phyloP scores from a whole-genome alignment of 2,888 invertebrate species.

The Nomada fucata region DNA sequence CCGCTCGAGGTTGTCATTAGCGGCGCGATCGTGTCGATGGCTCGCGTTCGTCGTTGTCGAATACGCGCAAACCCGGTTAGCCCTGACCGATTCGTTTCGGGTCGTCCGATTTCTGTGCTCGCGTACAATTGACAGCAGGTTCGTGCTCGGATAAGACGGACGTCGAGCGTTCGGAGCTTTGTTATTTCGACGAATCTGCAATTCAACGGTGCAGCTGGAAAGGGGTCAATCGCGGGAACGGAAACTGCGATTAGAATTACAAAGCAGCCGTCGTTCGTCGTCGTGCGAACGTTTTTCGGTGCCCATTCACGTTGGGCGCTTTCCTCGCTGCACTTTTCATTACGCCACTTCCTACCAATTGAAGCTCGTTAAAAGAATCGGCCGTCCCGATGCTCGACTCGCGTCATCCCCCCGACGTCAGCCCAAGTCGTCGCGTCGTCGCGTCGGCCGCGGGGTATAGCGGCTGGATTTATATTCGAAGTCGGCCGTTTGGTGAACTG shows the following conservation, averaged over 20 bases:
- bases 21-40: neutral
- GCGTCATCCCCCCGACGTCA: slow-evolving; percentile 9
- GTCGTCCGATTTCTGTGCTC: neutral
- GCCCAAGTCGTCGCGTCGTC: neutral
- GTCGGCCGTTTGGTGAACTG: neutral
- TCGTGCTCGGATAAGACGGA: neutral
- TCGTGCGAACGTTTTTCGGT: slow-evolving; percentile 15
- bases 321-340: slow-evolving; percentile 33
- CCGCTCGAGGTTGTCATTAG: neutral
- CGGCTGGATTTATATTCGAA: neutral
- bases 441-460: neutral
- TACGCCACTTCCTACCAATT: slow-evolving; percentile 63
- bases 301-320: slow-evolving; percentile 41
- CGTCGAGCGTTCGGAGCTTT: slow-evolving; percentile 11
- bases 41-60: neutral
- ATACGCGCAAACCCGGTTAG: neutral
- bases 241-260: slow-evolving; percentile 56
- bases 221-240: slow-evolving; percentile 41
- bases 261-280: slow-evolving; percentile 32
- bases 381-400: neutral
- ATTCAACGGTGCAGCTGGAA: slow-evolving; percentile 34
- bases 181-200: slow-evolving; percentile 26
- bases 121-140: neutral
- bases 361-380: slow-evolving; percentile 55
- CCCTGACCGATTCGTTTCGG: neutral